phyloP scores from a whole-genome alignment of 1,140 invertebrate genomes.

The Galleria mellonella region DNA sequence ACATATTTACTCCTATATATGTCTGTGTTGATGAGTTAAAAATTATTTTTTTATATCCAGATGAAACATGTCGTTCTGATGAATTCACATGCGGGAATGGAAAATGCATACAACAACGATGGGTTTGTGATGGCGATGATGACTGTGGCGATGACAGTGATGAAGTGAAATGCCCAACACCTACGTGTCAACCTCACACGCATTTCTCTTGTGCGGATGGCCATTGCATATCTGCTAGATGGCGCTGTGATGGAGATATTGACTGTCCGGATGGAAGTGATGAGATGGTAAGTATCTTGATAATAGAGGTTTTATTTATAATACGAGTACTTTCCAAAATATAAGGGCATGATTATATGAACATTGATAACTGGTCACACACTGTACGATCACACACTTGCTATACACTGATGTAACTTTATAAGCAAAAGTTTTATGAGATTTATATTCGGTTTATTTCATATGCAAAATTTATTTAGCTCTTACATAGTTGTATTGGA shows the following conservation, averaged over 20 bases:
- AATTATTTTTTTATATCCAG: constrained; percentile 65
- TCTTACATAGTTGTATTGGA: too few species aligned
- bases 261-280: constrained; percentile 89
- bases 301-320: too few species aligned
- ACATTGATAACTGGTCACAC: too few species aligned
- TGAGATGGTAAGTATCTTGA: constrained; percentile 78
- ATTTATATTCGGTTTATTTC: too few species aligned
- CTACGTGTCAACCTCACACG: constrained; percentile 78
- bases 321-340: too few species aligned
- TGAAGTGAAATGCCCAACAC: constrained; percentile 83
- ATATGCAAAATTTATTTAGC: too few species aligned
- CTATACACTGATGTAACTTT: too few species aligned
- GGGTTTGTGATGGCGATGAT: constrained; percentile 91
- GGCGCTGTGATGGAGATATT: constrained; percentile 90
- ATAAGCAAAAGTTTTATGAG: too few species aligned
- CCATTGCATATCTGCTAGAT: constrained; percentile 82
- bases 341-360: too few species aligned
- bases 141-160: constrained; percentile 91
- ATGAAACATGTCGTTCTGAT: constrained; percentile 90
- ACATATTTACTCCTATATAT: too few species aligned
- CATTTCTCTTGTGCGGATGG: constrained; percentile 83
- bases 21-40: too few species aligned
- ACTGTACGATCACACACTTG: too few species aligned
- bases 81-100: constrained; percentile 93
- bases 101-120: constrained; percentile 89